These are phyloP conservation scores for Galleria mellonella DNA, from an alignment of 1,140 invertebrate genomes.

Conservation along the genomic window DNA sequence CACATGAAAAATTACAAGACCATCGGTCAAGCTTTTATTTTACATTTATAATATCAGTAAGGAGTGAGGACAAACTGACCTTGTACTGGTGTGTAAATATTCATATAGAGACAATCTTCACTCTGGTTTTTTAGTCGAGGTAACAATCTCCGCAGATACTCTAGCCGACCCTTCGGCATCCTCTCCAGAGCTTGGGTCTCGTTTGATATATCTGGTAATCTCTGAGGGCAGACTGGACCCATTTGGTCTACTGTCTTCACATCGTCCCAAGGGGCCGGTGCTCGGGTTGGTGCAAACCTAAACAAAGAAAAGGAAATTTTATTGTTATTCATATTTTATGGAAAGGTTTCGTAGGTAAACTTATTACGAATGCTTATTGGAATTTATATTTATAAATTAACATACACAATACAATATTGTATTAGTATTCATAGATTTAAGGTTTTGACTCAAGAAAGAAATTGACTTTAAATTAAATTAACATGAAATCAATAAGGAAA, in stretches of 20 bases:
- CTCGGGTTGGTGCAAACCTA: slow-evolving; percentile 92
- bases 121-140: slow-evolving; percentile 92
- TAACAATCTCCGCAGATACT: slow-evolving; percentile 88
- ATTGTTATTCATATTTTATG: no score
- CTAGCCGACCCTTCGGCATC: slow-evolving; percentile 92
- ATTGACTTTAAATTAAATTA: no score
- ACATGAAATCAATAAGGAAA: no score
- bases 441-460: no score
- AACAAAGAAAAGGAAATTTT: slow-evolving; percentile 11
- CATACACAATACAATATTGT: no score
- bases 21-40: no score
- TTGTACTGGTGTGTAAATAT: slow-evolving; percentile 94
- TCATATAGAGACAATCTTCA: slow-evolving; percentile 97
- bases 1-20: no score
- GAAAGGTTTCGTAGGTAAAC: no score
- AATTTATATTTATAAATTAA: no score
- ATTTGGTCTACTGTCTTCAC: slow-evolving; percentile 85
- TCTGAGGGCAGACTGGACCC: slow-evolving; percentile 93
- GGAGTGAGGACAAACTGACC: slow-evolving; percentile 77
- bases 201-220: slow-evolving; percentile 87
- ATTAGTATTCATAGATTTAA: no score
- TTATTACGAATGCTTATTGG: no score
- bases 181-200: slow-evolving; percentile 86
- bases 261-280: slow-evolving; percentile 92
- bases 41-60: no score